Evolutionary conservation across 2,797 vertebrate species (phyloP), one percentile per base, ranked within the genome.

Genomic region (Urocyon cinereoargenteus): DNA sequence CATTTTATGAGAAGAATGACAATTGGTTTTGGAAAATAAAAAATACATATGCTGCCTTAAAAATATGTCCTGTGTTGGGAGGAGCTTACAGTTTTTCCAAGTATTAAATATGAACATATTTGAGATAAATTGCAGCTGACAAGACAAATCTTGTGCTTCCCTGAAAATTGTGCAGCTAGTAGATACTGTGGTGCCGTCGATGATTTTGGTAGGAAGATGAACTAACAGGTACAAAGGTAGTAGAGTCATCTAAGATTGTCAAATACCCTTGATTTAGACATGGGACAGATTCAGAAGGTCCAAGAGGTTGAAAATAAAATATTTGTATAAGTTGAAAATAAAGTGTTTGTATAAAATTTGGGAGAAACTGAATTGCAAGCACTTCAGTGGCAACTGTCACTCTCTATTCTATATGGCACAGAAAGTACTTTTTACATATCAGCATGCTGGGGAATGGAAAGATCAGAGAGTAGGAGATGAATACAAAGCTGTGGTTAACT

Each of bases 11-110:
- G 83, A 90, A 98, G 96, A 98, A 97, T 95, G 97, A 96, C 86
- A 96, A 96, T 97, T 97, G 66, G 79, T 97, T 96, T 96, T 91
- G 91, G 86, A 88, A 98, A 98, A 97, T 96, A 97, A 98, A 98
- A 97, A 91, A 94, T 95, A 90, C 55, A 96, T 94, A 94, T 51
- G 89, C 77, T 97, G 79, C 75, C 93, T 90, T 95, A 87, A 96
- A 97, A 91, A 95, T 93, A 97, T 55, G 53, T 82, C 61, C 45
- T 57, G 14, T 78, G 19, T 68, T 66, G 59, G 49, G 40, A 96
- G 85, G 70, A 94, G 36, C 72, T 90, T 77, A 78, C n/a, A 87
- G 26, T 26, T 85, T 94, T 96, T 97, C 89, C 83, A 40, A 90
- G 64, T 94, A 66, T 49, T 97, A 72, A 94, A 90, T 79, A 91